Evolutionary conservation across 2,888 invertebrate genomes (phyloP).

Genomic region (Agrochola macilenta): DNA sequence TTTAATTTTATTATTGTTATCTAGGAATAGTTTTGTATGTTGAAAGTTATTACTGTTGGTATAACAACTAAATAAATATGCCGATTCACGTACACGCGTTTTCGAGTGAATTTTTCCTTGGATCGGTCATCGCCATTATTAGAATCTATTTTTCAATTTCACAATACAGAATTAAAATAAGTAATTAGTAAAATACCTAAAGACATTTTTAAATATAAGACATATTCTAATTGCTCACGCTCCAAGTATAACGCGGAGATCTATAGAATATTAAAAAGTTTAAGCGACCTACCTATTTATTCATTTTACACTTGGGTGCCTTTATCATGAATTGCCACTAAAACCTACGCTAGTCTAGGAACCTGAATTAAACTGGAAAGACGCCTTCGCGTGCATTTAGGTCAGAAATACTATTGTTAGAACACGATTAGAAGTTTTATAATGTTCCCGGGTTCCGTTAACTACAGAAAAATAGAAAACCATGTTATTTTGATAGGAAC

Average conservation of each 20-base stretch:
- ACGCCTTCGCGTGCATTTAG: constrained; percentile 9
- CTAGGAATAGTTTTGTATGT: neutral
- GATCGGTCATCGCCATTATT: neutral
- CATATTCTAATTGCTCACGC: constrained; percentile 1
- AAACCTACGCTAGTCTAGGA: constrained; percentile 37
- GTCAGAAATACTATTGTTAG: constrained; percentile 38
- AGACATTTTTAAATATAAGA: neutral
- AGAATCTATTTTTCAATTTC: neutral
- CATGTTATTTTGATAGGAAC: neutral
- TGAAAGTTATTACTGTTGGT: neutral
- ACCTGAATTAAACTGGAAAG: constrained; percentile 41
- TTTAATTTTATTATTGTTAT: no score
- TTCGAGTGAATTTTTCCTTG: neutral
- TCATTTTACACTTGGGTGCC: constrained; percentile 15
- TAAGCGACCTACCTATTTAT: constrained; percentile 6
- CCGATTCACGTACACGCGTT: neutral
- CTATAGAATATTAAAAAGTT: constrained; percentile 35
- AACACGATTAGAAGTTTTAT: neutral
- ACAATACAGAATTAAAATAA: neutral
- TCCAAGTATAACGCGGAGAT: constrained; percentile 8
- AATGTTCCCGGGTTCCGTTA: neutral
- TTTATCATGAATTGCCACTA: constrained; percentile 26
- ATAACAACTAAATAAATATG: neutral
- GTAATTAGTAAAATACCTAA: neutral
- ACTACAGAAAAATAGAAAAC: neutral